Evolutionary conservation across 1,140 invertebrate species (phyloP).

Genomic region (Sarcophaga peregrina): DNA sequence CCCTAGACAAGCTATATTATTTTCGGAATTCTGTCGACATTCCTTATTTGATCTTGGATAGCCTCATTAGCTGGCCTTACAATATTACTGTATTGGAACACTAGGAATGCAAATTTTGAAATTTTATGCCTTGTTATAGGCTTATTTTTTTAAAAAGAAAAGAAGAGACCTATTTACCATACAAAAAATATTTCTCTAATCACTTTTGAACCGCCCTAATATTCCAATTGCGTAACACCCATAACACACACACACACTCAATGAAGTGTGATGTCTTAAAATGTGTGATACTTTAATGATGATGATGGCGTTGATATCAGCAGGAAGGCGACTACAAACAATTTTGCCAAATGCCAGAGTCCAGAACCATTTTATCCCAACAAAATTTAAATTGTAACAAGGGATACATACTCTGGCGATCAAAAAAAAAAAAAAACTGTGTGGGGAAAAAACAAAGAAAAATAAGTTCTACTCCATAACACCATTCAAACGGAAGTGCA

Average conservation of each 20-base stretch:
- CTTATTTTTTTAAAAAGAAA: too few relatives aligned
- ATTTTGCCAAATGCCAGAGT: too few relatives aligned
- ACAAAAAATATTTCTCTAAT: too few relatives aligned
- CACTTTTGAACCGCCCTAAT: not conserved
- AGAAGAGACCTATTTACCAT: too few relatives aligned
- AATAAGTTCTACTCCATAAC: conserved; percentile 26
- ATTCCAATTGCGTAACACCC: not conserved
- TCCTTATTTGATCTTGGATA: too few relatives aligned
- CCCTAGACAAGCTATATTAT: too few relatives aligned
- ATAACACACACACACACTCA: not conserved
- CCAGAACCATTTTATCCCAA: not conserved
- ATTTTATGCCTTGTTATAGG: too few relatives aligned
- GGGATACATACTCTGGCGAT: not conserved
- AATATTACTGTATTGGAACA: too few relatives aligned
- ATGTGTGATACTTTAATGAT: conserved; percentile 36
- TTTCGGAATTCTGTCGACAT: too few relatives aligned
- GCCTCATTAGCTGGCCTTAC: too few relatives aligned
- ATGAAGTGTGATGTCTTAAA: conserved; percentile 14
- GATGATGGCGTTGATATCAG: not conserved
- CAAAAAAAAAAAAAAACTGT: not conserved
- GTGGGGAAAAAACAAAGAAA: not conserved
- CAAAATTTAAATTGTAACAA: conserved; percentile 19
- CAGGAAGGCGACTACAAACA: too few relatives aligned
- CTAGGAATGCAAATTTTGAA: too few relatives aligned
- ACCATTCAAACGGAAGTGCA: conserved; percentile 38